Conservation (phyloP, 2,888 invertebrate genomes). For the Pachydiplax longipennis region DNA sequence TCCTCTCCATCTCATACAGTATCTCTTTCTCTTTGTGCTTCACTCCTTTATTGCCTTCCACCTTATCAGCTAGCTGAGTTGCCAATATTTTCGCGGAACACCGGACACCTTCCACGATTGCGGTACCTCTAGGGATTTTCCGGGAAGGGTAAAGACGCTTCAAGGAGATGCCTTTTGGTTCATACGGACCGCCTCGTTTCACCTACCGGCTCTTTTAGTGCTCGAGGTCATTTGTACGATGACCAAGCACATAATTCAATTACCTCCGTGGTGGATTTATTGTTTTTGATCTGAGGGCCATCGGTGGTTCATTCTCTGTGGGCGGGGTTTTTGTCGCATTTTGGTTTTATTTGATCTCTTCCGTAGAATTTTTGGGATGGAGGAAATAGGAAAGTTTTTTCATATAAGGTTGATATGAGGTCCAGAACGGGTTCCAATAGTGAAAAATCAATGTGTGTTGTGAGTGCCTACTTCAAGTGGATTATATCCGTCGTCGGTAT, state of each 20-base stretch:
- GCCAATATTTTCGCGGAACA: background rate
- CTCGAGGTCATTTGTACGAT: background rate
- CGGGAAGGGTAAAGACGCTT: background rate
- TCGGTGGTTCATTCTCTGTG: background rate
- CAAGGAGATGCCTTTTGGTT: background rate
- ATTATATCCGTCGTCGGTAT: no score
- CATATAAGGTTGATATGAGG: no score
- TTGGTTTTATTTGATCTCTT: background rate
- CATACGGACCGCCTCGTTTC: background rate
- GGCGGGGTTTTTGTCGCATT: background rate
- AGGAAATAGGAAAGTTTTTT: no score
- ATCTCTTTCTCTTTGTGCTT: background rate
- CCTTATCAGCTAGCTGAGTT: slow-evolving; percentile 18
- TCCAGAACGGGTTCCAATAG: no score
- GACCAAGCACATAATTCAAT: background rate
- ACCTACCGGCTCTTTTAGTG: background rate
- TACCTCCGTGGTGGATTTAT: background rate
- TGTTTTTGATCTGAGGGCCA: background rate
- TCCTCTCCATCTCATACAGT: background rate
- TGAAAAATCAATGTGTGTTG: no score
- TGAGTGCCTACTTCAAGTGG: no score
- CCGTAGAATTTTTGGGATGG: background rate
- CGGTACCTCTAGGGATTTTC: background rate
- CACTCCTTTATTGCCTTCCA: background rate
- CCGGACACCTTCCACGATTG: background rate